Evolutionary conservation across 2,113 vertebrate genomes (phyloP), one percentile per base, ranked within the genome.

Genomic region (Nibea albiflora): DNA sequence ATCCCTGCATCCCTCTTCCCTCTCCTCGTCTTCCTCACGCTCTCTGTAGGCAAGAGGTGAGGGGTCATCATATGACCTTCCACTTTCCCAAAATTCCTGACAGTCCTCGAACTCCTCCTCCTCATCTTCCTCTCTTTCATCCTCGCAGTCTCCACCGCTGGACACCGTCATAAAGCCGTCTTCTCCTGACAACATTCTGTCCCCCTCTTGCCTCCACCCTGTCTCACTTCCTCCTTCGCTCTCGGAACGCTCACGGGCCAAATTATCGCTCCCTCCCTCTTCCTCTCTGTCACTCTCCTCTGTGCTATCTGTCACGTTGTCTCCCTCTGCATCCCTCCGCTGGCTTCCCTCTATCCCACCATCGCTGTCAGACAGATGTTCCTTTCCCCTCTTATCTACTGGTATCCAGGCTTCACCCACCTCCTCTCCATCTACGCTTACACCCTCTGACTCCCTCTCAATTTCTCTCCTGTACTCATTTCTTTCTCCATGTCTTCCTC

Each of bases 131-230:
- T 92, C 91, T 56, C 54, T 67, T 3, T 89, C 90, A 0, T 93
- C 88, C 14, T 92, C 90, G 1, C 88, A 89, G 1, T 94, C 93
- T 24, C 81, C 90, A 9, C 94, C 85, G 49, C 94, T 94, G 57
- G 94, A 95, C 58, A 94, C 57, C 0, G 92, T 94, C n/a, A 94
- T 81, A 63, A 93, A 94, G 7, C 87, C 90, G 31, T 95, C 93
- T 52, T 95, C 93, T 49, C 24, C 78, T 24, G 92, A 93, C 10
- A 62, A 67, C 28, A 84, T 72, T 73, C 64, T 89, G n/a, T 92
- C 85, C 68, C 73, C 84, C 2, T 90, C 88, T 72, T 20, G 62
- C n/a, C 54, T 86, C 72, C 77, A 83, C 12, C 57, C 90, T 35
- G 31, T 67, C 12, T 90, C 91, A 84, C 89, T 93, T 90, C 85